phyloP scores from a whole-genome alignment of 2,888 invertebrate genomes.

The Dynastes tityus region DNA sequence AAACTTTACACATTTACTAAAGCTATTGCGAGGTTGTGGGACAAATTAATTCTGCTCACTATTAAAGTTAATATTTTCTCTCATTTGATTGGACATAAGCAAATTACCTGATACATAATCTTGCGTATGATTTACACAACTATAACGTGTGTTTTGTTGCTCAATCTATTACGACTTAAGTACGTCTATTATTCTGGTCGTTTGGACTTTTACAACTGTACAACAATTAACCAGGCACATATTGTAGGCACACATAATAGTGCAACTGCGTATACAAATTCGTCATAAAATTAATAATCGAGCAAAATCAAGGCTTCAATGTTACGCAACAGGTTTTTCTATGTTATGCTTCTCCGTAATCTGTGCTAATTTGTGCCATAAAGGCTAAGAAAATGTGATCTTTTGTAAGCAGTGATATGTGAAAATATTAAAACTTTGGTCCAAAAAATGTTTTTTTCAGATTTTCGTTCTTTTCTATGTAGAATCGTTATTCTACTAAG shows the following conservation, averaged over 20 bases:
- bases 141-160: not conserved
- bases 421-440: too few species aligned
- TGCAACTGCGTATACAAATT: constrained; percentile 14
- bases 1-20: too few species aligned
- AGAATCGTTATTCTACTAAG: too few species aligned
- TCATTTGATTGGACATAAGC: not conserved
- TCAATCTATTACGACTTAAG: constrained; percentile 18
- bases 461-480: too few species aligned
- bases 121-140: constrained; percentile 12
- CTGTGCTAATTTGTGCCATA: constrained; percentile 1
- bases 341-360: not conserved
- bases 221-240: constrained; percentile 12
- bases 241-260: constrained; percentile 7
- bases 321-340: constrained; percentile 37
- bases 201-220: constrained; percentile 22
- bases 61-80: constrained; percentile 3
- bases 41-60: too few species aligned
- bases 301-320: constrained; percentile 24
- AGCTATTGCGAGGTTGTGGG: too few species aligned
- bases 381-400: not conserved
- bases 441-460: too few species aligned
- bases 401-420: too few species aligned
- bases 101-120: constrained; percentile 12
- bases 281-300: constrained; percentile 38
- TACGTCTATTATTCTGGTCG: constrained; percentile 14